Percentiles rank a stretch among this genome's conserved stretches.
These are phyloP conservation scores for Amblyjoppa proteus DNA, from an alignment of 2,888 invertebrate genomes.

Conservation along the genomic window DNA sequence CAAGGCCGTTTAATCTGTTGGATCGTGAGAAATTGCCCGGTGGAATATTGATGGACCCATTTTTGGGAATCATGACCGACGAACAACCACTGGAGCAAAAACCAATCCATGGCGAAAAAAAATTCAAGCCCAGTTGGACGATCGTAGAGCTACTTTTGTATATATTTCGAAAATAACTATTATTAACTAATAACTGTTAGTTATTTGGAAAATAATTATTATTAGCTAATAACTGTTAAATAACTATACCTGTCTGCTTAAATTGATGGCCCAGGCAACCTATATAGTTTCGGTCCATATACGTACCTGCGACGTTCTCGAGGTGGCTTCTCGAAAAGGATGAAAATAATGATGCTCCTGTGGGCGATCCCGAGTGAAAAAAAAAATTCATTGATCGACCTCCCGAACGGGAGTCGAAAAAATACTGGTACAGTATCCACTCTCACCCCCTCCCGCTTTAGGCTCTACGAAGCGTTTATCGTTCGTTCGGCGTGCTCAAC, in stretches of 20 bases:
- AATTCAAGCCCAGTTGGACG: too few relatives aligned
- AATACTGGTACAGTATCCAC: not conserved
- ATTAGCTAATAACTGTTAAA: too few relatives aligned
- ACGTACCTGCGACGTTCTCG: constrained; percentile 1
- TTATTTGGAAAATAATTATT: too few relatives aligned
- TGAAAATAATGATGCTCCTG: constrained; percentile 47
- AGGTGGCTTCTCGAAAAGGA: constrained; percentile 40
- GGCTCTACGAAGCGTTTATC: constrained; percentile 10
- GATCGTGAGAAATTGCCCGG: too few relatives aligned
- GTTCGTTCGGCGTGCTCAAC: not conserved
- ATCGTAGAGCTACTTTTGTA: too few relatives aligned
- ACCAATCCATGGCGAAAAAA: not conserved
- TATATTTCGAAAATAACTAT: too few relatives aligned
- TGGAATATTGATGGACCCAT: constrained; percentile 21
- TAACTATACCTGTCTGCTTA: too few relatives aligned
- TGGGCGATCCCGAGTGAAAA: not conserved
- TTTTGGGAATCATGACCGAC: not conserved
- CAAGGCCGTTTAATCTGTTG: too few relatives aligned
- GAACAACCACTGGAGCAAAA: constrained; percentile 17
- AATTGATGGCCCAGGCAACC: too few relatives aligned
- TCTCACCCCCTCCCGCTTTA: not conserved
- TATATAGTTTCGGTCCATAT: constrained; percentile 1
- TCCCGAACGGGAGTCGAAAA: not conserved
- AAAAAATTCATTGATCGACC: too few relatives aligned
- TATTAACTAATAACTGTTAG: too few relatives aligned